phyloP scores from a whole-genome alignment of 1,140 invertebrate species.

The Zaprionus tsacasi region DNA sequence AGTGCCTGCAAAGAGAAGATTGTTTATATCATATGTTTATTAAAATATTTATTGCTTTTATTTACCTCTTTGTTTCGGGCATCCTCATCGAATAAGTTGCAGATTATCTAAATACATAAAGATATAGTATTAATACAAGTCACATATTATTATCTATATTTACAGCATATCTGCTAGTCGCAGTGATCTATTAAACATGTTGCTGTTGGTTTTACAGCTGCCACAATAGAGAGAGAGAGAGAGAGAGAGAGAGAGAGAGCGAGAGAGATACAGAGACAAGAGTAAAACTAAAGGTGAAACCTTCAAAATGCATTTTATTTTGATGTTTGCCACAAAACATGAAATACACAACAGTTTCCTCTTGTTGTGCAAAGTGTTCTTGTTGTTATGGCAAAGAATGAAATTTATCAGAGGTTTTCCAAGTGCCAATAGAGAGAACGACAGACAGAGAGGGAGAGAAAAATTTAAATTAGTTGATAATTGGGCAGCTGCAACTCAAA shows the following conservation, averaged over 20 bases:
- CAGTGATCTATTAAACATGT: too few relatives aligned
- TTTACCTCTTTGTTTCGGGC: too few relatives aligned
- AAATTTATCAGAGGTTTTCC: constrained; percentile 24
- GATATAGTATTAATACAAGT: too few relatives aligned
- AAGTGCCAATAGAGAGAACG: constrained; percentile 28
- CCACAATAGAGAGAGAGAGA: constrained; percentile 26
- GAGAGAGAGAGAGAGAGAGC: background rate
- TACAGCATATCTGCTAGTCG: constrained; percentile 13
- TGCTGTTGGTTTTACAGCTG: constrained; percentile 19
- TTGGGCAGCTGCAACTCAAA: constrained; percentile 17
- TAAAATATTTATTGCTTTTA: too few relatives aligned
- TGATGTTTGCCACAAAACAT: constrained; percentile 45
- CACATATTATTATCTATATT: background rate
- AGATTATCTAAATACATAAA: too few relatives aligned
- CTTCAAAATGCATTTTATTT: constrained; percentile 45
- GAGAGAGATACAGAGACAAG: background rate
- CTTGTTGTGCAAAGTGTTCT: constrained; percentile 21
- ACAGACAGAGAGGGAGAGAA: background rate
- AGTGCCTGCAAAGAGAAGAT: too few relatives aligned
- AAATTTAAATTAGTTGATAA: constrained; percentile 49
- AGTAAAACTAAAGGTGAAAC: constrained; percentile 30
- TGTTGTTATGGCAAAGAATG: constrained; percentile 26
- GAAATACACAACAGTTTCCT: constrained; percentile 35
- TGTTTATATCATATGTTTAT: too few relatives aligned
- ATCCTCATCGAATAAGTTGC: too few relatives aligned